phyloP scores from a whole-genome alignment of 2,888 invertebrate genomes.

The Watsonalla cultraria region DNA sequence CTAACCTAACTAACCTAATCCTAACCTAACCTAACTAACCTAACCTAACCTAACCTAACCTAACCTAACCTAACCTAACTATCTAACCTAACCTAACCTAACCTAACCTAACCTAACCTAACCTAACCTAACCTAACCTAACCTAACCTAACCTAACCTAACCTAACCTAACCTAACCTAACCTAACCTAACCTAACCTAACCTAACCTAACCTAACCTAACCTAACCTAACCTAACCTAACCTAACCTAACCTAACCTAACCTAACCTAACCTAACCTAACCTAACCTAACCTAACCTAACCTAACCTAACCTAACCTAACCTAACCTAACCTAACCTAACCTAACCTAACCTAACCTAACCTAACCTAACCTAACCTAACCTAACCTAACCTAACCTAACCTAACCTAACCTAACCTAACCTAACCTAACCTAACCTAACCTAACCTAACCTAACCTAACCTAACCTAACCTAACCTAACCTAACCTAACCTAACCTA shows the following conservation, averaged over 20 bases:
- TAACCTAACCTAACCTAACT: slow-evolving; percentile 16
- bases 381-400: too few species aligned
- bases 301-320: slow-evolving; percentile 13
- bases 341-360: too few species aligned
- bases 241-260: slow-evolving; percentile 13
- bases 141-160: slow-evolving; percentile 18
- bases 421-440: too few species aligned
- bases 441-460: too few species aligned
- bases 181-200: slow-evolving; percentile 19
- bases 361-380: too few species aligned
- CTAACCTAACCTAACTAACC: slow-evolving; percentile 17
- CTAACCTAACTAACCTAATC: slow-evolving; percentile 10
- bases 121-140: slow-evolving; percentile 16
- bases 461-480: too few species aligned
- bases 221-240: slow-evolving; percentile 17
- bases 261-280: slow-evolving; percentile 11
- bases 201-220: slow-evolving; percentile 19
- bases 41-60: slow-evolving; percentile 16
- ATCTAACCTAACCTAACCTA: slow-evolving; percentile 13
- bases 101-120: slow-evolving; percentile 13
- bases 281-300: slow-evolving; percentile 14
- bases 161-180: slow-evolving; percentile 16
- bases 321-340: too few species aligned
- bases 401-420: too few species aligned
- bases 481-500: too few species aligned